These are phyloP conservation scores for Sphecodes monilicornis DNA, from an alignment of 2,888 invertebrate species.

Conservation along the genomic window DNA sequence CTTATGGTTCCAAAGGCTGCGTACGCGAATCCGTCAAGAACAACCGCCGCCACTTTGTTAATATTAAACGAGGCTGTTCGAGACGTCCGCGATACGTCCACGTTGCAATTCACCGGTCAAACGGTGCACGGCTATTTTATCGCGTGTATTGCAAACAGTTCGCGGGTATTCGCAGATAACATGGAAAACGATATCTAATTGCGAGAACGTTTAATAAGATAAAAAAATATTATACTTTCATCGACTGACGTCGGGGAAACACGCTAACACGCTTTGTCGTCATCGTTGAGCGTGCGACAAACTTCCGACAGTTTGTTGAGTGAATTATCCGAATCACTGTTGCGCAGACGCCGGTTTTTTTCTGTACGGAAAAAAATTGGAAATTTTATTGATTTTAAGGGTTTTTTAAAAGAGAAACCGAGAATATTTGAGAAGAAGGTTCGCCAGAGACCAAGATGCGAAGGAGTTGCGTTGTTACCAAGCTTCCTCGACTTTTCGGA, in stretches of 20 bases:
- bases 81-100: not conserved
- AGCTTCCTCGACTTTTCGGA: not conserved
- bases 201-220: not conserved
- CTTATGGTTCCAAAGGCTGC: not conserved
- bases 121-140: not conserved
- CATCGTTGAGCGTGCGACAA: not conserved
- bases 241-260: not conserved
- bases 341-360: too few relatives aligned
- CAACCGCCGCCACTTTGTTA: not conserved
- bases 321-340: not conserved
- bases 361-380: too few relatives aligned
- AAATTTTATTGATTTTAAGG: too few relatives aligned
- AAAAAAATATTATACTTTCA: slow-evolving; percentile 2
- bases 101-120: not conserved
- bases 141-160: not conserved
- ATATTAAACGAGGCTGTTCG: not conserved
- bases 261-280: too few relatives aligned
- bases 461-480: not conserved
- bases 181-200: not conserved
- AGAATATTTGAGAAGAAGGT: not conserved
- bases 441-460: not conserved
- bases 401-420: not conserved
- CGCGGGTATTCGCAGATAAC: not conserved
- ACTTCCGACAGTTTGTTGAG: not conserved
- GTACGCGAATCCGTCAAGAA: slow-evolving; percentile 19